Conservation (phyloP, 2,797 vertebrate genomes). For the Pelobates cultripes region DNA sequence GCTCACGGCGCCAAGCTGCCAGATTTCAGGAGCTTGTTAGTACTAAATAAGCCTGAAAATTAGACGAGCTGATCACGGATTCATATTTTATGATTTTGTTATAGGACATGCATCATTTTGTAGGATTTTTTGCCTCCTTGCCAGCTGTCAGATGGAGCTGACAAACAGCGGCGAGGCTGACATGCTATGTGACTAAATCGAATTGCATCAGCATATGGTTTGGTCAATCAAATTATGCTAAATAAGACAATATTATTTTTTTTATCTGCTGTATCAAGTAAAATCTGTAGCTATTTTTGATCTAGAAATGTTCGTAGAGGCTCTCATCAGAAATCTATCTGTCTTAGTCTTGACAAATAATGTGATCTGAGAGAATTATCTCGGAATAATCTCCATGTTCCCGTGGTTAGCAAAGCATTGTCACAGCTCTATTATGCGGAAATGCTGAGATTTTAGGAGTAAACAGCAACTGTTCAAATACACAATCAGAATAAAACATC, state of each 20-base stretch:
- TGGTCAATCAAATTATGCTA: slow-evolving; percentile 56
- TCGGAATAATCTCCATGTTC: slow-evolving; percentile 1
- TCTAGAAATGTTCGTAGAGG: not conserved
- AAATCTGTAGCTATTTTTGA: not conserved
- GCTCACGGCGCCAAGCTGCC: not conserved
- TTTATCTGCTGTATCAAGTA: slow-evolving; percentile 1
- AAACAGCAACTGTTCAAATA: not conserved
- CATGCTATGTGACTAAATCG: slow-evolving; percentile 25
- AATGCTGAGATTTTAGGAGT: not conserved
- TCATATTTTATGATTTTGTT: slow-evolving; percentile 28
- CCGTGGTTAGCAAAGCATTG: not conserved
- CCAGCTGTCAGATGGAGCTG: slow-evolving; percentile 45
- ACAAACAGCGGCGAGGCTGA: slow-evolving; percentile 37
- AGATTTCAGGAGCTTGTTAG: slow-evolving; percentile 20
- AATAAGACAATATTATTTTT: slow-evolving; percentile 47
- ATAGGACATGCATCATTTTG: slow-evolving; percentile 40
- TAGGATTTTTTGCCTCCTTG: slow-evolving; percentile 21
- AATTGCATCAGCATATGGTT: slow-evolving; percentile 52
- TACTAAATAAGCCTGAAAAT: slow-evolving; percentile 14
- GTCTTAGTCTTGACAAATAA: slow-evolving; percentile 33
- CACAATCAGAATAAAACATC: too few species aligned
- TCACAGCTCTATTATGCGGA: not conserved
- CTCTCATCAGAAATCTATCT: slow-evolving; percentile 21
- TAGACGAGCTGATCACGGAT: slow-evolving; percentile 19
- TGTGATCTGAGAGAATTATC: slow-evolving; percentile 21